Conservation (phyloP, 2,113 vertebrate genomes). For the Nesogale talazaci region DNA sequence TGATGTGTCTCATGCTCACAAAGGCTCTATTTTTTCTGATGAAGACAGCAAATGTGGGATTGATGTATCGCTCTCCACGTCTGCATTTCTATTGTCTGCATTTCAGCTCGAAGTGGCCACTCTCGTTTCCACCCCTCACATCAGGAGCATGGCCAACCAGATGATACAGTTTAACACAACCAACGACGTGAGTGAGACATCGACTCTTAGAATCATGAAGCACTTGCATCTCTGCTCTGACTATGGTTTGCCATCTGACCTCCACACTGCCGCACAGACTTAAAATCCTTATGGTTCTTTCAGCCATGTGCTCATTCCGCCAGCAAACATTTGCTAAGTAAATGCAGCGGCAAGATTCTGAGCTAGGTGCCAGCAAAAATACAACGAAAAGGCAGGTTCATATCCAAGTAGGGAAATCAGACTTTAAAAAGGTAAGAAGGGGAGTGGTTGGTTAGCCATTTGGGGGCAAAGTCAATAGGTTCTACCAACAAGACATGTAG, state of each 20-base stretch:
- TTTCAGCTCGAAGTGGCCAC: constrained; percentile 91
- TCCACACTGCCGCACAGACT: not conserved
- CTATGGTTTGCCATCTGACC: not conserved
- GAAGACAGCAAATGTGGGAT: not conserved
- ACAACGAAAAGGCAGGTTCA: not conserved
- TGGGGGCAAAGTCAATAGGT: not conserved
- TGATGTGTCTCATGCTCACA: not conserved
- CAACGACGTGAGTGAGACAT: constrained; percentile 86
- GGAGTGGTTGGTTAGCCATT: not conserved
- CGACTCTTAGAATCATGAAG: rapidly evolving
- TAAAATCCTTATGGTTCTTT: not conserved
- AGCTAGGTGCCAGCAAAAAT: not conserved
- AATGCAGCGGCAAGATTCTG: not conserved
- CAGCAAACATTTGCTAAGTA: not conserved
- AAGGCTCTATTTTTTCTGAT: not conserved
- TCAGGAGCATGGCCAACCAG: constrained; percentile 93
- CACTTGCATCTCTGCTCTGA: not conserved
- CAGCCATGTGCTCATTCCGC: not conserved
- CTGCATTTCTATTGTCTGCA: not conserved
- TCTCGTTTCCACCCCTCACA: constrained; percentile 83
- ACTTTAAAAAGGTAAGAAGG: not conserved
- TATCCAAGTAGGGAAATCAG: not conserved
- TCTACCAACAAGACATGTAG: not conserved
- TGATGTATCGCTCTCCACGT: not conserved
- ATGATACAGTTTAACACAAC: constrained; percentile 89